These are phyloP conservation scores for Balaeniceps rex DNA, from an alignment of 2,113 vertebrate genomes.

Conservation along the genomic window DNA sequence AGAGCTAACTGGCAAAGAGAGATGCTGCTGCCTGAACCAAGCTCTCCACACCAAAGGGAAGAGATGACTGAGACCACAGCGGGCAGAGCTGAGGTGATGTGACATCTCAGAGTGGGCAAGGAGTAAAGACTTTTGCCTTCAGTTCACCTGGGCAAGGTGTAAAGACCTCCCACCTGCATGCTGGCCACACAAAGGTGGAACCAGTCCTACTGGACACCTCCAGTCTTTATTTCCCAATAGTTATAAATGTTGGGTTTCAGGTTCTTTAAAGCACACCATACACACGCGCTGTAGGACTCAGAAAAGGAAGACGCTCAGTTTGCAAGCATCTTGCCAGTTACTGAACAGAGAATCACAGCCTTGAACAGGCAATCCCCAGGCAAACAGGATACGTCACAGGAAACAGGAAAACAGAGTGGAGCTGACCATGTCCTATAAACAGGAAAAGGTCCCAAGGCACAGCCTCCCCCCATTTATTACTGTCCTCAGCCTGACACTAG, in stretches of 20 bases:
- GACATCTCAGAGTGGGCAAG: neutral
- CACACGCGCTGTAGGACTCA: accelerated
- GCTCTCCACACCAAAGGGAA: neutral
- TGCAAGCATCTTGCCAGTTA: neutral
- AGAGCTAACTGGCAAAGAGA: neutral
- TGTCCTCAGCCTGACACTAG: neutral
- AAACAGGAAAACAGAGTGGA: constrained; percentile 22
- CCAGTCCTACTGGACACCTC: neutral
- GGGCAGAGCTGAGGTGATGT: neutral
- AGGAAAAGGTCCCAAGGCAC: constrained; percentile 14
- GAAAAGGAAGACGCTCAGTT: neutral
- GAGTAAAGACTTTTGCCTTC: neutral
- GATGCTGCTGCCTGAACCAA: neutral
- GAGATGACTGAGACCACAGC: neutral
- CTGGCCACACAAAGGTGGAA: neutral
- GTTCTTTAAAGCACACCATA: neutral
- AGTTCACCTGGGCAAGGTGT: neutral
- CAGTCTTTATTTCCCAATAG: neutral
- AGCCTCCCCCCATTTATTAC: neutral
- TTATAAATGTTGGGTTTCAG: neutral
- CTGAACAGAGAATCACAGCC: neutral
- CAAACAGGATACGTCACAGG: constrained; percentile 65
- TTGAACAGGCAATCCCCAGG: neutral
- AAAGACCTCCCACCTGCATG: neutral
- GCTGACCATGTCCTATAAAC: neutral